These are phyloP conservation scores for Silvanus unidentatus DNA, from an alignment of 2,888 invertebrate species.

Conservation along the genomic window DNA sequence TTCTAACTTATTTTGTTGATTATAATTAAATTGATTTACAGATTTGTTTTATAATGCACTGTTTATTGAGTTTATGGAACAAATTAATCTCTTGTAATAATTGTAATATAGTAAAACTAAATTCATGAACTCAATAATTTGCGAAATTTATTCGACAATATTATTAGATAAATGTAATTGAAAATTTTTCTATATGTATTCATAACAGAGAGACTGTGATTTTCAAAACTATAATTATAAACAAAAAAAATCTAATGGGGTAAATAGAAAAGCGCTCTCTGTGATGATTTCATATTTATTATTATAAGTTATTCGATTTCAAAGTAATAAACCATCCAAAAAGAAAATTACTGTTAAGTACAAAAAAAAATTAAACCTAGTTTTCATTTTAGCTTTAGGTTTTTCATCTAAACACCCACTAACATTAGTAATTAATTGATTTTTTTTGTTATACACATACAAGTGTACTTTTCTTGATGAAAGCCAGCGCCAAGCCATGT, in stretches of 20 bases:
- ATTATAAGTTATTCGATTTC: too few relatives aligned
- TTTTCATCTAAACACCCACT: too few relatives aligned
- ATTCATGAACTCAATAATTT: slow-evolving; percentile 8
- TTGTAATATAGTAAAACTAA: background rate
- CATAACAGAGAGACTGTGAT: slow-evolving; percentile 17
- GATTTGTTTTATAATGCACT: slow-evolving; percentile 1
- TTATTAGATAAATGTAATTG: too few relatives aligned
- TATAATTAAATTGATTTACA: slow-evolving; percentile 3
- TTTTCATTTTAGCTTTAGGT: too few relatives aligned
- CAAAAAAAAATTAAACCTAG: slow-evolving; percentile 2
- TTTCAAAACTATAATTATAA: slow-evolving; percentile 11
- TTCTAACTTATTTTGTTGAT: too few relatives aligned
- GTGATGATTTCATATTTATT: slow-evolving; percentile 11
- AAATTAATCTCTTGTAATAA: too few relatives aligned
- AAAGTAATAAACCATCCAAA: background rate
- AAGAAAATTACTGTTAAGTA: slow-evolving; percentile 23
- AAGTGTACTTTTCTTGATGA: too few relatives aligned
- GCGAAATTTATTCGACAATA: too few relatives aligned
- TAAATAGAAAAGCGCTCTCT: slow-evolving; percentile 10
- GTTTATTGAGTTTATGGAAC: slow-evolving; percentile 10
- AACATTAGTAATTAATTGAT: too few relatives aligned
- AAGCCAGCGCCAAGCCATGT: too few relatives aligned
- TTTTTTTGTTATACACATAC: too few relatives aligned
- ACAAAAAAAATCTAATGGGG: too few relatives aligned
- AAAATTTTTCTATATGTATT: slow-evolving; percentile 6